Percentiles rank a stretch among this genome's conserved stretches.
Conservation (phyloP, 1,140 invertebrate species). For the Dendroctonus valens region DNA sequence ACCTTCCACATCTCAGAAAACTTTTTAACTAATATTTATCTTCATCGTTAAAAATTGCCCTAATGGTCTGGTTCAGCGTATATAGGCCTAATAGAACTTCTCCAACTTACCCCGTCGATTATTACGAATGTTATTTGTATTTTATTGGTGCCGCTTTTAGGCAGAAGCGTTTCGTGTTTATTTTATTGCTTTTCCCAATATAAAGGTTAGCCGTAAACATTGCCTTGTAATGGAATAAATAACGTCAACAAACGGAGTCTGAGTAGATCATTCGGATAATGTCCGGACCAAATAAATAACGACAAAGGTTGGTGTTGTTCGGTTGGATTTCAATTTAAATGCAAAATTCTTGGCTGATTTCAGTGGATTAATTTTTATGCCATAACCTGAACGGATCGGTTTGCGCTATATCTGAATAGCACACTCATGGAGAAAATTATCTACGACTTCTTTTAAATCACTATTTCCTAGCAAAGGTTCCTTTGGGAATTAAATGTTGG, state of each 20-base stretch:
- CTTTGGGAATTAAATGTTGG: too few species aligned
- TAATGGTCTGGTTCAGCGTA: conserved; percentile 18
- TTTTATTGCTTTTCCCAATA: conserved; percentile 31
- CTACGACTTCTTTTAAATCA: too few species aligned
- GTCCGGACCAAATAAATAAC: conserved; percentile 24
- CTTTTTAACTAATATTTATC: too few species aligned
- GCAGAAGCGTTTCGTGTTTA: conserved; percentile 27
- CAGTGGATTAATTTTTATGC: background rate
- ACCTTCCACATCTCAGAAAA: too few species aligned
- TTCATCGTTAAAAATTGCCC: too few species aligned
- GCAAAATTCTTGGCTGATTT: conserved; percentile 8
- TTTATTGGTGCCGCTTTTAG: conserved; percentile 30
- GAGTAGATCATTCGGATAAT: conserved; percentile 27
- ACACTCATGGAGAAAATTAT: too few species aligned
- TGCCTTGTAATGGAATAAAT: conserved; percentile 29
- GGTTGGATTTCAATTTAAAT: conserved; percentile 17
- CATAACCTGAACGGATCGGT: too few species aligned
- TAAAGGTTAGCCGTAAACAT: conserved; percentile 27
- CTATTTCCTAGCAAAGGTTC: too few species aligned
- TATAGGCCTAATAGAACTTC: conserved; percentile 25
- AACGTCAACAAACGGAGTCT: conserved; percentile 27
- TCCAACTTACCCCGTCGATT: conserved; percentile 21
- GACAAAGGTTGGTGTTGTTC: conserved; percentile 17
- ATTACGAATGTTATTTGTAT: conserved; percentile 32
- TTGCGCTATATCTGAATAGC: too few species aligned